A percentile compares a stretch with the other conserved stretches of the same genome.
Evolutionary conservation across 2,113 vertebrate genomes (phyloP).

Genomic region (Marmota monax): DNA sequence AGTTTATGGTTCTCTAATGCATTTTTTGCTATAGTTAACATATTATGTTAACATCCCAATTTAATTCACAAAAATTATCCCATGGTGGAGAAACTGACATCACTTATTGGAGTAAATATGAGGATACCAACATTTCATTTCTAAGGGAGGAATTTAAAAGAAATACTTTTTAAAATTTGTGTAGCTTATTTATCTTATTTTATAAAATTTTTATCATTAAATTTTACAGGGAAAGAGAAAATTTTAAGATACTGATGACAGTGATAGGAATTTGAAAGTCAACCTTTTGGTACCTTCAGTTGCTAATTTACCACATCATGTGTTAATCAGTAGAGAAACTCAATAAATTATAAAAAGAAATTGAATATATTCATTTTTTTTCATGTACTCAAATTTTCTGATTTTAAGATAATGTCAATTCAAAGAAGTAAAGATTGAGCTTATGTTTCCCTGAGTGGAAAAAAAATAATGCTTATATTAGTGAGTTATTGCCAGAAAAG

Average conservation of each 20-base stretch:
- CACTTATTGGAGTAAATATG: slow-evolving; percentile 76
- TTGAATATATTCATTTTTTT: not conserved
- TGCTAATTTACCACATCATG: not conserved
- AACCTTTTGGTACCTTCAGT: slow-evolving; percentile 90
- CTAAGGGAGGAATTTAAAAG: not conserved
- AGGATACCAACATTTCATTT: not conserved
- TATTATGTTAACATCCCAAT: not conserved
- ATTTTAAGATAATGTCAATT: not conserved
- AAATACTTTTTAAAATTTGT: not conserved
- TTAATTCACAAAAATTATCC: slow-evolving; percentile 82
- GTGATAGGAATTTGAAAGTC: slow-evolving; percentile 92
- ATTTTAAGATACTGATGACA: slow-evolving; percentile 91
- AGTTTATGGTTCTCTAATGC: not conserved
- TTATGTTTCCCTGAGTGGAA: not conserved
- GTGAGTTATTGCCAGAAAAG: not conserved
- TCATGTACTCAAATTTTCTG: not conserved
- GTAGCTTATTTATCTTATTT: slow-evolving; percentile 61
- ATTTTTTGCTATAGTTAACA: not conserved
- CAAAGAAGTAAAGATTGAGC: not conserved
- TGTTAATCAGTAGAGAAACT: not conserved
- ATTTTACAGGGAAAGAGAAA: slow-evolving; percentile 79
- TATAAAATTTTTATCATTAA: slow-evolving; percentile 79
- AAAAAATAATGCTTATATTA: not conserved
- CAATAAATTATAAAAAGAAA: not conserved
- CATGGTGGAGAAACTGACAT: slow-evolving; percentile 83